Evolutionary conservation across 2,888 invertebrate genomes (phyloP).

Genomic region (Mantis religiosa): DNA sequence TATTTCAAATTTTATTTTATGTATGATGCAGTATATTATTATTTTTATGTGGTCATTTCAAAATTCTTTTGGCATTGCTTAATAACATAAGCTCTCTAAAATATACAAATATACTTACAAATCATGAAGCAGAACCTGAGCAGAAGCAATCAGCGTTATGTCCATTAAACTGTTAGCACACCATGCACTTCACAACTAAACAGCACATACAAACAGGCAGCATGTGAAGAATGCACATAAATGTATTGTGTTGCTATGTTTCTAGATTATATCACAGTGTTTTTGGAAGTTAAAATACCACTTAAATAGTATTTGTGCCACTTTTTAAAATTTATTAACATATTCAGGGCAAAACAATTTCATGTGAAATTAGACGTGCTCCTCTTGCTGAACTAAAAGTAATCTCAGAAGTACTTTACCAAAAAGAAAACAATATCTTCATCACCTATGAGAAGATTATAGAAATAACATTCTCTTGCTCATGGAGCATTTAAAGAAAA

Average conservation of each 20-base stretch:
- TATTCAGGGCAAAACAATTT: not conserved
- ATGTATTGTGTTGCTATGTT: not conserved
- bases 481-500: not conserved
- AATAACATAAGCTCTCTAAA: not conserved
- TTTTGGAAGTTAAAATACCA: not conserved
- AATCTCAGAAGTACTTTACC: not conserved
- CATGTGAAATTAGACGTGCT: not conserved
- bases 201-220: not conserved
- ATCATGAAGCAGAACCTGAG: not conserved
- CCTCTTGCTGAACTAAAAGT: not conserved
- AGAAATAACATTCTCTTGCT: not conserved
- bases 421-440: not conserved
- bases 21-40: not conserved
- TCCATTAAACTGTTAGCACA: not conserved
- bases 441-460: not conserved
- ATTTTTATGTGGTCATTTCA: not conserved
- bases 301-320: not conserved
- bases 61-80: not conserved
- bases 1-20: no score
- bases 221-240: not conserved
- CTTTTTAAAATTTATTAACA: not conserved
- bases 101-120: not conserved
- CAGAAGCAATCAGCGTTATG: not conserved
- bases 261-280: not conserved
- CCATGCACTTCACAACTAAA: not conserved